Evolutionary conservation across 2,797 vertebrate species (phyloP).

Genomic region (Gallirallus australis): DNA sequence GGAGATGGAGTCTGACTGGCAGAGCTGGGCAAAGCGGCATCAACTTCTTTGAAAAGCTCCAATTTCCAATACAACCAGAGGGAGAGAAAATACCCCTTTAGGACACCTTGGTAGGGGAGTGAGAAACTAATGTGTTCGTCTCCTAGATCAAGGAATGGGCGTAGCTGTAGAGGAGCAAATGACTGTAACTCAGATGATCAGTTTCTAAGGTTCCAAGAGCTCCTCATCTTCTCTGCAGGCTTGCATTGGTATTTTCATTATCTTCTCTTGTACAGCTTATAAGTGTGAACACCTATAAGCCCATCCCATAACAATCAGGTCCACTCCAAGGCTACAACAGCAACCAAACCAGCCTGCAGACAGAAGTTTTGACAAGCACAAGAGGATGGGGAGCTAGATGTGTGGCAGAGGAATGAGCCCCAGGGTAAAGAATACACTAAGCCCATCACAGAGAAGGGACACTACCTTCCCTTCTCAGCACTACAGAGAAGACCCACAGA

Average conservation of each 20-base stretch:
- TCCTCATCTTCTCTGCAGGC: neutral
- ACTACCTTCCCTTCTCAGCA: neutral
- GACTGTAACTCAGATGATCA: neutral
- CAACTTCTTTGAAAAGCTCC: neutral
- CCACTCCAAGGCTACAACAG: neutral
- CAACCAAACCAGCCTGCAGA: neutral
- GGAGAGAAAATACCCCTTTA: neutral
- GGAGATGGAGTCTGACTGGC: neutral
- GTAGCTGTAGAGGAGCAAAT: neutral
- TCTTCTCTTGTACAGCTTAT: neutral
- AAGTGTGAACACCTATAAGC: neutral
- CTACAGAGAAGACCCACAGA: neutral
- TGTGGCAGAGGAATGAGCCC: neutral
- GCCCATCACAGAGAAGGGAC: fast-evolving
- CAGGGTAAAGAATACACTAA: neutral
- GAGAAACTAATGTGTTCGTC: neutral
- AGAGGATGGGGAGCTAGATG: neutral
- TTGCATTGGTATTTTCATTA: neutral
- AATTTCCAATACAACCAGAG: neutral
- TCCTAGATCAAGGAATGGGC: neutral
- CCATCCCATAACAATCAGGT: neutral
- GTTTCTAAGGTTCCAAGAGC: neutral
- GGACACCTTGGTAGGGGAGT: neutral
- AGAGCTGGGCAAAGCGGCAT: neutral
- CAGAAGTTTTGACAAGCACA: neutral